These are phyloP conservation scores for Rhagonycha lutea DNA, from an alignment of 2,888 invertebrate genomes.

Conservation along the genomic window DNA sequence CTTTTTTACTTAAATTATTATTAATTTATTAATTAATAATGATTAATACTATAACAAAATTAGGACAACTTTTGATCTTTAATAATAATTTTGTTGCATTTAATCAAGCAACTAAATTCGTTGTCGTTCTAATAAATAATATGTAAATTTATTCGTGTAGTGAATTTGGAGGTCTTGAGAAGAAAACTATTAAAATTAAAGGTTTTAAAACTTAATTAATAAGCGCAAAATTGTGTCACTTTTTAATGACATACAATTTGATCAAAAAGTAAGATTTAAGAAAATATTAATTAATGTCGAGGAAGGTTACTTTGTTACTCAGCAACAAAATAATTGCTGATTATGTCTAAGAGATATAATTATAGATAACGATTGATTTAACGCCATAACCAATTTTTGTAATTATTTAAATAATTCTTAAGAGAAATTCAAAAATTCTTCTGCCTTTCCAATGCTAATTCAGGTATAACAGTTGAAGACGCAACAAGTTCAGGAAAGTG, in stretches of 20 bases:
- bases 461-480: conserved; percentile 4
- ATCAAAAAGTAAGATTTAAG: neutral
- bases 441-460: conserved; percentile 11
- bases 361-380: neutral
- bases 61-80: neutral
- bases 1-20: neutral
- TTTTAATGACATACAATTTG: neutral
- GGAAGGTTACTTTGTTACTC: neutral
- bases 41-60: neutral
- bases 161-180: neutral
- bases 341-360: neutral
- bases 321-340: neutral
- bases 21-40: neutral
- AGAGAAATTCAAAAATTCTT: conserved; percentile 2
- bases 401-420: neutral
- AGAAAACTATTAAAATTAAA: neutral
- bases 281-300: neutral
- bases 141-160: neutral
- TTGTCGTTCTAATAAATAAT: neutral
- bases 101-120: neutral
- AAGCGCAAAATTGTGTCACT: neutral
- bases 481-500: conserved; percentile 10
- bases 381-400: neutral
- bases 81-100: neutral
- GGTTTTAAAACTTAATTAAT: neutral